Evolutionary conservation across 2,113 vertebrate species (phyloP).

Genomic region (Daubentonia madagascariensis): DNA sequence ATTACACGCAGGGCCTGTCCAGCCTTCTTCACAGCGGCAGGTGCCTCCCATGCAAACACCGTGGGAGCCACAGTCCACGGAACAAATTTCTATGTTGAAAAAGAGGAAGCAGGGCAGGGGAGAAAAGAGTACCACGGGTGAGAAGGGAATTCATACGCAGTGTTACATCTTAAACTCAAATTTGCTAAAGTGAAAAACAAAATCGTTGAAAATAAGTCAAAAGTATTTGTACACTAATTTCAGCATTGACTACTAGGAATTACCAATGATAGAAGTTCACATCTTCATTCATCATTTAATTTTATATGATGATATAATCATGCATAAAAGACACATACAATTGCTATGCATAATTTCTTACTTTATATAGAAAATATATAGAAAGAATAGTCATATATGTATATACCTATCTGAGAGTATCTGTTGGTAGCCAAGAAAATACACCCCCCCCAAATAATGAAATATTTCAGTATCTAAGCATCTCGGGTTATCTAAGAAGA

Average conservation of each 20-base stretch:
- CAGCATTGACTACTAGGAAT: not conserved
- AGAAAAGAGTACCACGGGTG: not conserved
- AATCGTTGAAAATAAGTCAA: not conserved
- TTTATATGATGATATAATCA: not conserved
- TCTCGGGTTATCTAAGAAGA: not conserved
- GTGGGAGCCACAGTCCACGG: conserved; percentile 92
- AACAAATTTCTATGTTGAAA: conserved; percentile 88
- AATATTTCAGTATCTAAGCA: not conserved
- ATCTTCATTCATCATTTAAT: not conserved
- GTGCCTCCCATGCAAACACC: conserved; percentile 93
- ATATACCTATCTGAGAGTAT: not conserved
- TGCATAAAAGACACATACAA: not conserved
- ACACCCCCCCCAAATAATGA: not conserved
- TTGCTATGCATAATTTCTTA: not conserved
- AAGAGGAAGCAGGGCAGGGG: not conserved
- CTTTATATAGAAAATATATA: not conserved
- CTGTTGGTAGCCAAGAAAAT: not conserved
- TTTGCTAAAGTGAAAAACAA: not conserved
- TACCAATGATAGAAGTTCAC: not conserved
- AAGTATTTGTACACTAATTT: not conserved
- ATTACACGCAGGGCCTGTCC: conserved; percentile 92
- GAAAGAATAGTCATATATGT: not conserved
- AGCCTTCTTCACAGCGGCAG: conserved; percentile 97
- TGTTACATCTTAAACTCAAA: rapidly evolving
- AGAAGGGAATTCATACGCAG: not conserved